Percentiles rank a stretch among this genome's conserved stretches.
phyloP scores from a whole-genome alignment of 2,888 invertebrate species.

The Cerastis rubricosa region DNA sequence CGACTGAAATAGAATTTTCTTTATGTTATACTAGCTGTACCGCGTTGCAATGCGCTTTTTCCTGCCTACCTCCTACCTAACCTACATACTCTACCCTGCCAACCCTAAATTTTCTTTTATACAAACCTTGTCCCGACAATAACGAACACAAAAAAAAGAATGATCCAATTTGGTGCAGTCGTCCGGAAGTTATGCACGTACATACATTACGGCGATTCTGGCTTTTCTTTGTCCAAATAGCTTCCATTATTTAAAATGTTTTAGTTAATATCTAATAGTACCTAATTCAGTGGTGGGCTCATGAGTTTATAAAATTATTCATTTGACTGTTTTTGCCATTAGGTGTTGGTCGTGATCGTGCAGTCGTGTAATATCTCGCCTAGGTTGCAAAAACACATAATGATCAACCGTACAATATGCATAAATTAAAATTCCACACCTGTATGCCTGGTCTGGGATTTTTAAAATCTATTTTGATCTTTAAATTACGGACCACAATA shows the following conservation, averaged over 20 bases:
- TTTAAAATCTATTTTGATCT: neutral
- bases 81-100: too few relatives aligned
- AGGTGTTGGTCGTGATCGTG: neutral
- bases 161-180: too few relatives aligned
- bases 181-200: too few relatives aligned
- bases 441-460: too few relatives aligned
- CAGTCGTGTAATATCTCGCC: conserved; percentile 6
- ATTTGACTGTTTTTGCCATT: neutral
- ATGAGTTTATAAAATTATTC: neutral
- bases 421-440: conserved; percentile 3
- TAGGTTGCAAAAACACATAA: conserved; percentile 11
- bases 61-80: too few relatives aligned
- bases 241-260: neutral
- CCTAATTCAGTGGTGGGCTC: neutral
- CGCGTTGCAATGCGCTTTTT: too few relatives aligned
- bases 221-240: conserved; percentile 8
- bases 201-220: neutral
- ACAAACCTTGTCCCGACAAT: too few relatives aligned
- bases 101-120: too few relatives aligned
- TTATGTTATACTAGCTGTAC: conserved; percentile 28
- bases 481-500: neutral
- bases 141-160: too few relatives aligned
- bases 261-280: neutral
- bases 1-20: conserved; percentile 49
- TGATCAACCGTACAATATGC: conserved; percentile 6